A percentile compares a stretch with the other conserved stretches of the same genome.
Evolutionary conservation across 1,140 invertebrate genomes (phyloP).

Genomic region (Holcopasites calliopsidis): DNA sequence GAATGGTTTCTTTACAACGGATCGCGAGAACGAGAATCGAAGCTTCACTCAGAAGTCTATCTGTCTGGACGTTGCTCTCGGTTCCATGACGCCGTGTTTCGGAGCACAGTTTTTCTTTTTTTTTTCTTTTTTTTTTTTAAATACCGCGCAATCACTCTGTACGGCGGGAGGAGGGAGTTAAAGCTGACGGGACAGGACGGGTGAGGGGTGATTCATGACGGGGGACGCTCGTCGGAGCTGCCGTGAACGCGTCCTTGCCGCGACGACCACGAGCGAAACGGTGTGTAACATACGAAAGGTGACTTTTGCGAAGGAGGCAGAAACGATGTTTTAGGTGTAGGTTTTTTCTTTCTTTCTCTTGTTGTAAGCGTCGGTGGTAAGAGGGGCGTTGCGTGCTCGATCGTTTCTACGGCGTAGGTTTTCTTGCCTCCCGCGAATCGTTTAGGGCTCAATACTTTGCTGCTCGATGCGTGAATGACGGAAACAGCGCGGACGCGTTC

Average conservation of each 20-base stretch:
- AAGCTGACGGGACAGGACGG: not conserved
- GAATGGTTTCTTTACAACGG: no score
- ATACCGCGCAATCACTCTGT: conserved; percentile 15
- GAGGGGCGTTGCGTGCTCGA: conserved; percentile 19
- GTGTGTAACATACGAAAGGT: not conserved
- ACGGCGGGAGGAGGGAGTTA: conserved; percentile 29
- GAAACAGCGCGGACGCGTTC: no score
- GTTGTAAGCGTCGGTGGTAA: not conserved
- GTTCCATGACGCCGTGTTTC: not conserved
- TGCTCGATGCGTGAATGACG: not conserved
- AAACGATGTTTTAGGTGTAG: conserved; percentile 1
- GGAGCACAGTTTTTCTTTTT: not conserved
- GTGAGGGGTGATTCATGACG: not conserved
- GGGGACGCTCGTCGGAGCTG: conserved; percentile 10
- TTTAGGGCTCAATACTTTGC: not conserved
- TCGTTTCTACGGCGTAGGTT: not conserved
- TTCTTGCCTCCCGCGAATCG: not conserved
- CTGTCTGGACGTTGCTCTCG: not conserved
- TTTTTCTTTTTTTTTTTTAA: not conserved
- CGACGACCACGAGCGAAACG: not conserved
- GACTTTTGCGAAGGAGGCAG: not conserved
- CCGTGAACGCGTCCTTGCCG: conserved; percentile 33
- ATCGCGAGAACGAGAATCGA: not conserved
- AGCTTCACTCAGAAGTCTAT: not conserved
- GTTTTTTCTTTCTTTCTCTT: no score